Conservation (phyloP, 2,797 vertebrate genomes). For the Typhlichthys eigenmanni region DNA sequence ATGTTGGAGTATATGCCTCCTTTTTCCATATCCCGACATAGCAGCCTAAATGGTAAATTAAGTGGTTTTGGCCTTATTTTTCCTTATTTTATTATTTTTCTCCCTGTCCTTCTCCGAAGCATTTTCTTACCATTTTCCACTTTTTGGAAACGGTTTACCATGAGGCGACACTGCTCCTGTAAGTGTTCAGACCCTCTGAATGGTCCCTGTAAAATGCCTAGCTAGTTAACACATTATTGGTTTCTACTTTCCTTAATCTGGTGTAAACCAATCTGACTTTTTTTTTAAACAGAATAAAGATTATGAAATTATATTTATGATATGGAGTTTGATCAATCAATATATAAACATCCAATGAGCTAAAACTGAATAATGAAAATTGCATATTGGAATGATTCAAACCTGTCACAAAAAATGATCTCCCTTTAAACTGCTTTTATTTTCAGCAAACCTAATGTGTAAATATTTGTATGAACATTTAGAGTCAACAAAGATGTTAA, state of each 20-base stretch:
- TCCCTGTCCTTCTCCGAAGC: constrained; percentile 27
- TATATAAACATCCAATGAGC: too few relatives aligned
- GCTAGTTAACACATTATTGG: constrained; percentile 67
- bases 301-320: constrained; percentile 58
- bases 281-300: constrained; percentile 76
- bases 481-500: too few relatives aligned
- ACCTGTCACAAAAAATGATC: too few relatives aligned
- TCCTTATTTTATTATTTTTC: not conserved
- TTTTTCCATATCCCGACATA: constrained; percentile 18
- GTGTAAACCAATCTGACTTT: constrained; percentile 75
- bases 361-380: too few relatives aligned
- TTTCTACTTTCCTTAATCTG: constrained; percentile 81
- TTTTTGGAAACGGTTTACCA: constrained; percentile 33
- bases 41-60: not conserved
- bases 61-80: constrained; percentile 44
- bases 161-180: constrained; percentile 27
- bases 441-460: too few relatives aligned
- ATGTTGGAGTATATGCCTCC: constrained; percentile 23
- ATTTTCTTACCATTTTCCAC: not conserved
- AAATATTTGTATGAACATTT: not conserved
- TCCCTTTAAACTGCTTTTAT: too few relatives aligned
- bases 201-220: constrained; percentile 56
- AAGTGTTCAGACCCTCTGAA: constrained; percentile 20
- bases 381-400: too few relatives aligned
- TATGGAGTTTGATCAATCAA: not conserved